A percentile compares a stretch with the other conserved stretches of the same genome.
Conservation (phyloP, 2,797 vertebrate genomes). For the Pachyuromys duprasi region DNA sequence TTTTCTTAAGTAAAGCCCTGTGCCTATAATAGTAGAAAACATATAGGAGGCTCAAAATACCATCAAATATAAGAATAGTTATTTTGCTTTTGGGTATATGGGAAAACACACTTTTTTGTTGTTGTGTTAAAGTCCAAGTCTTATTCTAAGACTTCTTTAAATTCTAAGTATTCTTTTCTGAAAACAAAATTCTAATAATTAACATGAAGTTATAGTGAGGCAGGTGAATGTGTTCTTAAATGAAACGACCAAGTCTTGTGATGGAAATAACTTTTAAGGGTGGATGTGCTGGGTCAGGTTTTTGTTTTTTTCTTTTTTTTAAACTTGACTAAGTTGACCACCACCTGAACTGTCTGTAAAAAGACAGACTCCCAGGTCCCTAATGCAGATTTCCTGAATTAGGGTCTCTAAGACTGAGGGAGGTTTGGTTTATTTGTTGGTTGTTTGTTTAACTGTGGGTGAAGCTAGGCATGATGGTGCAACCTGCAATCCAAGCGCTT, state of each 20-base stretch:
- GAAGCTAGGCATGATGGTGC: not conserved
- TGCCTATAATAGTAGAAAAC: constrained; percentile 1
- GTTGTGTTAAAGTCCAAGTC: constrained; percentile 4
- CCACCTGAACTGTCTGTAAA: constrained; percentile 2
- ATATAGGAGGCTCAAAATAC: constrained; percentile 6
- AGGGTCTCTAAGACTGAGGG: not conserved
- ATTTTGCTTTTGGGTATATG: constrained; percentile 55
- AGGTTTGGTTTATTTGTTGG: constrained; percentile 16
- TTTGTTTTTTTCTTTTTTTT: not conserved
- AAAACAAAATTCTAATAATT: constrained; percentile 63
- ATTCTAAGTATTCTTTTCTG: constrained; percentile 30
- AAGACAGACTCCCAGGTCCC: not conserved
- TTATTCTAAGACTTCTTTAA: constrained; percentile 58
- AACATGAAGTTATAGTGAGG: constrained; percentile 51
- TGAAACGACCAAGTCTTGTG: constrained; percentile 9
- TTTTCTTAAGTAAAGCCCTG: not conserved
- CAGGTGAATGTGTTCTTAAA: constrained; percentile 39
- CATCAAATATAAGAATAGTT: constrained; percentile 54
- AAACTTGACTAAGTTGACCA: constrained; percentile 34
- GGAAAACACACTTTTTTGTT: constrained; percentile 26
- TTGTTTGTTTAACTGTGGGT: not conserved
- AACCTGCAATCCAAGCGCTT: not conserved
- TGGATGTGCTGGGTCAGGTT: not conserved
- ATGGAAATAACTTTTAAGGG: constrained; percentile 27
- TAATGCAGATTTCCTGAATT: constrained; percentile 1